Base-by-base conservation (phyloP, 2,888 invertebrate species). In the Limnephilus rhombicus region DNA sequence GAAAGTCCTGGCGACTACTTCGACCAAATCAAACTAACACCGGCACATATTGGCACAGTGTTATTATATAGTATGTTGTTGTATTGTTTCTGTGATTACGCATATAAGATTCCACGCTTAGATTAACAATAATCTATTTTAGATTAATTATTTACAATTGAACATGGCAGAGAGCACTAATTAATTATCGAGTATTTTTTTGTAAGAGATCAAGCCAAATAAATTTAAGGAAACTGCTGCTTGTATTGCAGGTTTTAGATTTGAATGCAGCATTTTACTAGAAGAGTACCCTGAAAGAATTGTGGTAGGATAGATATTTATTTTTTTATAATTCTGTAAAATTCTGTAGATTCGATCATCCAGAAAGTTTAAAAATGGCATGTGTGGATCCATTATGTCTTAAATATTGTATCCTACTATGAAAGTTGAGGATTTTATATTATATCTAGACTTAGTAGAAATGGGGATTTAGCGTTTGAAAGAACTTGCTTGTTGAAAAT, bases 161-260 rank as follows among this genome's bases (percentile, higher is more conserved):
- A 68, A 68, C 68, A 68, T 68, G 9, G 68, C 24, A 24, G 9
- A n/a, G 24, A 68, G 68, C 68, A 24, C 68, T 68, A 68, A 68
- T 68, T 68, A 68, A 68, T n/a, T 68, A 68, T 68, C n/a, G 18
- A 68, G 68, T 68, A 68, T 68, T 68, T 68, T 68, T 68, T 68
- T 68, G n/a, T 68, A 68, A 68, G 68, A 68, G 68, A 68, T 68
- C 68, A 68, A 68, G 68, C 68, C 68, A 68, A 68, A 68, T 68
- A 68, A 5, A 9, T 68, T 68, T 68, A 68, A 68, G 68, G 53
- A 68, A 68, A 68, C 68, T 24, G 68, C 24, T 68, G 68, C 68
- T 68, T 68, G 68, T 24, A 68, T 68, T 68, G 68, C 68, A 68
- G 68, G 9, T 68, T 68, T 68, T 24, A 68, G 68, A 68, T 68